A percentile compares a stretch with the other conserved stretches of the same genome.
Conservation (phyloP, 2,888 invertebrate genomes). For the Synergus umbraculus region DNA sequence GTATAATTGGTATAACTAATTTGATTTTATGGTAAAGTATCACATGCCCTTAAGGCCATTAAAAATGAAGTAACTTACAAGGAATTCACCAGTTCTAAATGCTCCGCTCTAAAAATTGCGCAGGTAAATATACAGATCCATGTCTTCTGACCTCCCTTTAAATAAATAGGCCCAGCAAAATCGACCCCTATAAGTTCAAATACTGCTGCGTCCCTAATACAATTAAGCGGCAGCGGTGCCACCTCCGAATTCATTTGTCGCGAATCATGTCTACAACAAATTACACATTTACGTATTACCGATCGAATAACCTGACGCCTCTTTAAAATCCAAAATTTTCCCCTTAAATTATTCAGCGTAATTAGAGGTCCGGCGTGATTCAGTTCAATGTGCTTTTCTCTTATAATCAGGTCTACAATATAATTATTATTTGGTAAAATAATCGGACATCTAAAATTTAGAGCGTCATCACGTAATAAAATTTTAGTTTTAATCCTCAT, state of each 20-base stretch:
- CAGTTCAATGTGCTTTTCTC: conserved; percentile 40
- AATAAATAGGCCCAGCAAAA: conserved; percentile 67
- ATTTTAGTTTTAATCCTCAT: conserved; percentile 37
- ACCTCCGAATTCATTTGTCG: conserved; percentile 51
- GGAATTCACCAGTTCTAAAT: conserved; percentile 68
- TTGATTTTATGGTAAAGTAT: no score
- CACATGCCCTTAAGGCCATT: no score
- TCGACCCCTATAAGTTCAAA: conserved; percentile 66
- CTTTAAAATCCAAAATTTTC: conserved; percentile 51
- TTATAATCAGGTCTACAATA: conserved; percentile 1
- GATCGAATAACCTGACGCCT: conserved; percentile 44
- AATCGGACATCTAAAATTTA: conserved; percentile 32
- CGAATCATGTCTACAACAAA: conserved; percentile 52
- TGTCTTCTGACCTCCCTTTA: conserved; percentile 55
- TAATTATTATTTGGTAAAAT: conserved; percentile 6
- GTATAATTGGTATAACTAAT: no score
- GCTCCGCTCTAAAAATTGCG: conserved; percentile 68
- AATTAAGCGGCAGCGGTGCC: conserved; percentile 62
- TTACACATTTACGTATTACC: conserved; percentile 47
- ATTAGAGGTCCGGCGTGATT: conserved; percentile 51
- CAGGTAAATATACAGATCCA: conserved; percentile 72
- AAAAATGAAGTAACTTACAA: conserved; percentile 65
- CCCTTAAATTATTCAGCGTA: conserved; percentile 47
- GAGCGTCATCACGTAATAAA: conserved; percentile 12
- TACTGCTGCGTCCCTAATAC: conserved; percentile 50